Evolutionary conservation across 2,113 vertebrate species (phyloP), one percentile per base, ranked within the genome.

Genomic region (Odontophorus gujanensis): DNA sequence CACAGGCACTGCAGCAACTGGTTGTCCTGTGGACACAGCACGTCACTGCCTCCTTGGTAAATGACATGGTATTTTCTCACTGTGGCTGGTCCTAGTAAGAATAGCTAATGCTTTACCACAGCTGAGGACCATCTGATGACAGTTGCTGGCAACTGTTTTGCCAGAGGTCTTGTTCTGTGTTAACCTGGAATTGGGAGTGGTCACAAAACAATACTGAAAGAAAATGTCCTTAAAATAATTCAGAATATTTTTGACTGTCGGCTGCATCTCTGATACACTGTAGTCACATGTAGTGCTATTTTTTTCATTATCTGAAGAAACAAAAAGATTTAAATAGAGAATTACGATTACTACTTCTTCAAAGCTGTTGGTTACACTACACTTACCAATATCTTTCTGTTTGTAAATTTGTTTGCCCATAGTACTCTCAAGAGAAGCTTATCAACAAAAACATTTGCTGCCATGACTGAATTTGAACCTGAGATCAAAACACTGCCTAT

Each of bases 401-500:
- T 79, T 62, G 86, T 73, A 92, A 85, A 87, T 71, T 48, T 86
- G 32, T 85, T 92, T 83, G 50, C 68, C 87, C 13, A 47, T 38
- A 69, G 34, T 42, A 34, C 47, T 89, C 90, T 92, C 72, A 66
- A 63, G 87, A 95, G 61, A 68, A 93, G 66, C 53, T 62, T 66
- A 75, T 18, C 53, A 81, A 62, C 57, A 86, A 79, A 89, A 87
- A 66, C 67, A 66, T 91, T 74, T 47, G 48, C 87, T 77, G 53
- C 72, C 75, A 63, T 26, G 32, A 62, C 59, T 94, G 78, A 80
- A 94, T 63, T 85, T 85, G 89, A 91, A 94, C 74, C 38, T 63
- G 63, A 95, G 84, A 93, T 91, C 84, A 93, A 92, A 96, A 93
- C 50, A 19, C 55, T 66, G 26, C 34, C 77, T 71, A 69, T 94